phyloP scores from a whole-genome alignment of 2,113 vertebrate species.

The Micromys minutus region DNA sequence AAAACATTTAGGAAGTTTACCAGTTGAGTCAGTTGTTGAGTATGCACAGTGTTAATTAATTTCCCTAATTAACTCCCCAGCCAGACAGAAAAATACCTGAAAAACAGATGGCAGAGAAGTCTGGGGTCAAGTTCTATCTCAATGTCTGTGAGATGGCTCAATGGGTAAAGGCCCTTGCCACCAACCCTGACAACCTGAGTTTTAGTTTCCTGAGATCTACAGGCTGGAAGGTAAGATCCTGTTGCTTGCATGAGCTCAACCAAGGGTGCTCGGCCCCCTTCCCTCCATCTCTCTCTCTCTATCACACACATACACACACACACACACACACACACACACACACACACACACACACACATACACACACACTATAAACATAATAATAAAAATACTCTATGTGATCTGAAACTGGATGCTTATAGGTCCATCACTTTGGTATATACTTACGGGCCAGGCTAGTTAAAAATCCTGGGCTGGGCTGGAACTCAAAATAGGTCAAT shows the following conservation, averaged over 20 bases:
- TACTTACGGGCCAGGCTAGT: background rate
- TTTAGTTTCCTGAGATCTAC: background rate
- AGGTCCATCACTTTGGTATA: background rate
- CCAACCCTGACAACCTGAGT: background rate
- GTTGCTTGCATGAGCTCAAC: background rate
- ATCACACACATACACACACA: background rate
- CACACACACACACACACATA: background rate
- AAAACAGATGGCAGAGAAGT: background rate
- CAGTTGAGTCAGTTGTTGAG: background rate
- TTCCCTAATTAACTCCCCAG: background rate
- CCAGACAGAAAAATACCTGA: background rate
- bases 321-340: background rate
- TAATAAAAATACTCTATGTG: background rate
- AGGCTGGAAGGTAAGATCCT: background rate
- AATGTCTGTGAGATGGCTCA: background rate
- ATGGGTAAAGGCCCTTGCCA: background rate
- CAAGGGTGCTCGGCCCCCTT: accelerated
- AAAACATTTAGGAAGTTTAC: background rate
- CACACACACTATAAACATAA: background rate
- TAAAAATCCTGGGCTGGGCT: background rate
- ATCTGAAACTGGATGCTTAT: background rate
- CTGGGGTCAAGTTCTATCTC: background rate
- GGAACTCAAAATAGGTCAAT: background rate
- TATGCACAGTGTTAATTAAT: background rate
- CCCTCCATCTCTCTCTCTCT: too few relatives aligned